Percentiles rank a stretch among this genome's conserved stretches.
phyloP scores from a whole-genome alignment of 2,888 invertebrate species.

The Minunthozetes semirufus region DNA sequence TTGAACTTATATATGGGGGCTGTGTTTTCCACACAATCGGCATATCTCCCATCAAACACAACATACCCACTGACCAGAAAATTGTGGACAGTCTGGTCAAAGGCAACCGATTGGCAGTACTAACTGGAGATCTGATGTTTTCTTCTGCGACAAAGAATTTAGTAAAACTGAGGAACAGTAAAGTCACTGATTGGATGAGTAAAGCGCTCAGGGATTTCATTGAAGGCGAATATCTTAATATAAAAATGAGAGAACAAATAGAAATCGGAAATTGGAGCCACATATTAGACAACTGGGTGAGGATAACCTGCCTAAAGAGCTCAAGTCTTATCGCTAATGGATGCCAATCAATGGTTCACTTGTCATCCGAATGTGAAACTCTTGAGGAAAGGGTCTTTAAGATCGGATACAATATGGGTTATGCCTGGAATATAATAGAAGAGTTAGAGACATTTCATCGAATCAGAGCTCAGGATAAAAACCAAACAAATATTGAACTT shows the following conservation, averaged over 20 bases:
- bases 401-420: neutral
- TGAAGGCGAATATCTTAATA: neutral
- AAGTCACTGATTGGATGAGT: neutral
- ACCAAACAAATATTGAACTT: neutral
- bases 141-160: conserved; percentile 10
- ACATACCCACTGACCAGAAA: too few species aligned
- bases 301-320: neutral
- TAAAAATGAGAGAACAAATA: neutral
- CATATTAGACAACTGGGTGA: conserved; percentile 1
- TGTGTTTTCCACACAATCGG: conserved; percentile 7
- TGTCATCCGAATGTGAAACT: neutral
- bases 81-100: neutral
- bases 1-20: conserved; percentile 5
- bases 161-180: neutral
- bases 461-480: neutral
- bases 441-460: neutral
- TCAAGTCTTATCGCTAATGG: neutral
- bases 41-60: neutral
- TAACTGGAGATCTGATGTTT: conserved; percentile 31
- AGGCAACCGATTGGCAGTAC: conserved; percentile 30
- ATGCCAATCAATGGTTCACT: conserved; percentile 17
- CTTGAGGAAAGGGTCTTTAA: neutral
- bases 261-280: neutral
- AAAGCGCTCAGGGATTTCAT: neutral
- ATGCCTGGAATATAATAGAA: neutral